Base-by-base conservation (phyloP, 2,797 vertebrate species). In the Etheostoma nigrum region DNA sequence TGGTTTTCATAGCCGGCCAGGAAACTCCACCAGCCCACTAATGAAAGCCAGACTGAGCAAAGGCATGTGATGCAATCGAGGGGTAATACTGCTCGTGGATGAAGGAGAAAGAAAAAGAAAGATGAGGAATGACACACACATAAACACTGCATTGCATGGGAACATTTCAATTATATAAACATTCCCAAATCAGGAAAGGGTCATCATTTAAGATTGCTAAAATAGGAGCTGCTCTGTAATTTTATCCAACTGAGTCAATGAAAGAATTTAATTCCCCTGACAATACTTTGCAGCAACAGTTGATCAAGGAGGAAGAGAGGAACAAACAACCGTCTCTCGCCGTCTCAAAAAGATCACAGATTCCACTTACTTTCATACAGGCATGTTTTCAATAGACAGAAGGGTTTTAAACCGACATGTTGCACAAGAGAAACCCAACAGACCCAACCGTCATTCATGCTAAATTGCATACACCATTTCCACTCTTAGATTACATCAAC, bases 1-100 rank as follows among this genome's bases (percentile, higher is more conserved):
- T 85, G 83, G 85, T 81, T 84, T 91, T 90, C 90, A 79, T 73
- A 79, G 88, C 86, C 70, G 72, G 91, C 92, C 94, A 94, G 92
- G 93, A 94, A 95, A 93, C 92, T 93, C 91, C 91, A 93, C 90
- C 92, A 94, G 86, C 79, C 90, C 89, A 71, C 86, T 94, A 94
- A 94, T 94, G 90, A 91, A 91, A 94, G 84, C 69, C 86, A 93
- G 91, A 91, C 80, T 60, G 73, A 82, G 82, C 73, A 74, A 74
- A 85, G 36, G 84, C 74, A 79, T 85, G 92, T 93, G 92, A 94
- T 93, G 93, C 92, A 94, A 94, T 85, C 61, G 49, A 82, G 76
- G 84, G 62, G 92, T 89, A 94, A 94, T 87, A 92, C 88, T 81
- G 89, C 84, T 80, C n/a, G 40, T 67, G 76, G 76, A 77, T 6